Evolutionary conservation across 2,797 vertebrate genomes (phyloP).

Genomic region (Mionectes olivaceus): DNA sequence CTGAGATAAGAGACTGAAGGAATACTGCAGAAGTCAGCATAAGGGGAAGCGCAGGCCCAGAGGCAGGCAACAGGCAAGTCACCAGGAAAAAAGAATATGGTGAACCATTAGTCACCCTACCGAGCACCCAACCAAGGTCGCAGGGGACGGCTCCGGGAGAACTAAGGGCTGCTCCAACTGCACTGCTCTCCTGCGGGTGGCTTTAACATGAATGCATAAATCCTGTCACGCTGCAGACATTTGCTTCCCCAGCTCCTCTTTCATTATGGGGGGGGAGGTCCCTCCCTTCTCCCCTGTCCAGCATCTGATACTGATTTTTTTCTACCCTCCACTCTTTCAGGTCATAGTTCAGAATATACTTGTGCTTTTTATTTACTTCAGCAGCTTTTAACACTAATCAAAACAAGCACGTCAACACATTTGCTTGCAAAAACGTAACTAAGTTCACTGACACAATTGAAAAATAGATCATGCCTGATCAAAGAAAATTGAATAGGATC

Average conservation of each 20-base stretch:
- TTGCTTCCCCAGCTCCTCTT: neutral
- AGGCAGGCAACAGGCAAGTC: slow-evolving; percentile 80
- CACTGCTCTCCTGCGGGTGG: neutral
- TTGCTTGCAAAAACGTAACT: neutral
- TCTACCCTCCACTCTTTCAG: neutral
- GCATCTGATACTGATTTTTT: neutral
- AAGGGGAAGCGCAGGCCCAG: slow-evolving; percentile 76
- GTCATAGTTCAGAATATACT: neutral
- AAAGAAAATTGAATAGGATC: neutral
- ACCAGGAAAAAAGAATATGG: slow-evolving; percentile 69
- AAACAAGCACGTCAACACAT: neutral
- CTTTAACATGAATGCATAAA: neutral
- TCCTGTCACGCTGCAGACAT: neutral
- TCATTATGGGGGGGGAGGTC: neutral
- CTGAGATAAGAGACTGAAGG: slow-evolving; percentile 80
- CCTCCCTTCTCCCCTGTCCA: neutral
- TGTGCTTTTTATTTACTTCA: neutral
- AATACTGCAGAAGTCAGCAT: slow-evolving; percentile 79
- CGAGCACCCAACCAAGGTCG: slow-evolving; percentile 75
- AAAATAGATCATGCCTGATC: neutral
- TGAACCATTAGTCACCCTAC: slow-evolving; percentile 55
- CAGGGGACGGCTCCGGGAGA: slow-evolving; percentile 14
- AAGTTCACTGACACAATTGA: neutral
- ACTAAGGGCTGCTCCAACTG: slow-evolving; percentile 4
- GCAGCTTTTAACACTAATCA: neutral